Percentiles rank a stretch among this genome's conserved stretches.
Evolutionary conservation across 53 echinoderm and acorn worm genomes (phyloP).

Genomic region (Stichopus horrens): DNA sequence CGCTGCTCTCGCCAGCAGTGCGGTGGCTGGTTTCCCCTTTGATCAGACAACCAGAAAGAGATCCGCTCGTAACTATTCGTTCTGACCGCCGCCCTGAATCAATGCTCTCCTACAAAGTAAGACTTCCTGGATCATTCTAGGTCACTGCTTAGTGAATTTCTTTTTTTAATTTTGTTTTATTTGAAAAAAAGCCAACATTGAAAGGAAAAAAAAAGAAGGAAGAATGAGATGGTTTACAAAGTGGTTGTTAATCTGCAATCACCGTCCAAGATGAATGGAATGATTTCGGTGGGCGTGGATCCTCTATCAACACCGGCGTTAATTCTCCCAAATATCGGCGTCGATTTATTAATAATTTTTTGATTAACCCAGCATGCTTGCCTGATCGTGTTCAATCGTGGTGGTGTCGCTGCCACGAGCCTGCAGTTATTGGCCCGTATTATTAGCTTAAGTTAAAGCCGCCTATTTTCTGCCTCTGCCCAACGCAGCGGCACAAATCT

Average conservation of each 20-base stretch:
- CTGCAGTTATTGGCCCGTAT: conserved; percentile 36
- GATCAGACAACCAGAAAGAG: conserved; percentile 33
- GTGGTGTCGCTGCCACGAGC: conserved; percentile 23
- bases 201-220: neutral
- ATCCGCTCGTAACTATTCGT: conserved; percentile 16
- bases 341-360: conserved; percentile 35
- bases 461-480: conserved; percentile 32
- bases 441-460: conserved; percentile 28
- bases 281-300: conserved; percentile 4
- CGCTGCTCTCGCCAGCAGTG: neutral
- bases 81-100: conserved; percentile 12
- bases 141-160: neutral
- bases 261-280: neutral
- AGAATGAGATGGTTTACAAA: neutral
- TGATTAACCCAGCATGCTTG: conserved; percentile 11
- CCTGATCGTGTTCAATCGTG: conserved; percentile 1
- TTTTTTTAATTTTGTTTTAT: neutral
- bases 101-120: neutral
- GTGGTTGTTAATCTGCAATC: neutral
- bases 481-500: conserved; percentile 39
- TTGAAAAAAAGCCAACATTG: too few relatives aligned
- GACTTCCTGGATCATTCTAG: neutral
- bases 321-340: conserved; percentile 24
- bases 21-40: conserved; percentile 1
- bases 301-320: conserved; percentile 11